Conservation (phyloP, 2,888 invertebrate species). For the Cephus runcator region DNA sequence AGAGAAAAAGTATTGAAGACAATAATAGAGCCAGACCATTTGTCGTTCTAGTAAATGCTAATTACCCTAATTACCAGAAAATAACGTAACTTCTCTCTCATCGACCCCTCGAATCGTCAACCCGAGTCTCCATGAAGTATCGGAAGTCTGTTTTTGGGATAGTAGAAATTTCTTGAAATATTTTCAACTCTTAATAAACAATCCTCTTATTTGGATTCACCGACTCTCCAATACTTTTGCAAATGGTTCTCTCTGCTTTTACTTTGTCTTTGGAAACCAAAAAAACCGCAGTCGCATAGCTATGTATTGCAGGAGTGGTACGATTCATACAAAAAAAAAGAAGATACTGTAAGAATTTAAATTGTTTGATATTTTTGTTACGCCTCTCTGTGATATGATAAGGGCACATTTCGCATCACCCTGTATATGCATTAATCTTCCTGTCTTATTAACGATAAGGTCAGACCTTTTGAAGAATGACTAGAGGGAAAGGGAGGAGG, state of each 20-base stretch:
- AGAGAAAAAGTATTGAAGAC: constrained; percentile 46
- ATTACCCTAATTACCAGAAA: constrained; percentile 1
- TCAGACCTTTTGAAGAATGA: constrained; percentile 37
- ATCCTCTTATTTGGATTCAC: not conserved
- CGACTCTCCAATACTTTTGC: not conserved
- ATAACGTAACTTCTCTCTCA: not conserved
- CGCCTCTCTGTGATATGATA: constrained; percentile 64
- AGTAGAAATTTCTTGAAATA: not conserved
- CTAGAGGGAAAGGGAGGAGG: not conserved
- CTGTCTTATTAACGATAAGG: constrained; percentile 46
- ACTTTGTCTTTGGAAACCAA: constrained; percentile 20
- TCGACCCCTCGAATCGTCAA: not conserved
- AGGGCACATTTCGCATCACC: constrained; percentile 61
- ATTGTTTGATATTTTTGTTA: constrained; percentile 62
- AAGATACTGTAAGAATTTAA: constrained; percentile 43
- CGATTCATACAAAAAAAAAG: constrained; percentile 41
- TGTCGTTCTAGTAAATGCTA: constrained; percentile 24
- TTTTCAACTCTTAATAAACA: not conserved
- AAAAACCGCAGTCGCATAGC: constrained; percentile 42
- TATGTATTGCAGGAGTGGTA: constrained; percentile 44
- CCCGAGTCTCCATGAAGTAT: not conserved
- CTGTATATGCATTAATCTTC: constrained; percentile 55
- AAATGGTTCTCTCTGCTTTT: not conserved
- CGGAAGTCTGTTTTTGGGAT: not conserved
- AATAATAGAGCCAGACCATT: constrained; percentile 55